These are phyloP conservation scores for Microcebus lehilahytsara DNA, from an alignment of 2,113 vertebrate species.

Conservation along the genomic window DNA sequence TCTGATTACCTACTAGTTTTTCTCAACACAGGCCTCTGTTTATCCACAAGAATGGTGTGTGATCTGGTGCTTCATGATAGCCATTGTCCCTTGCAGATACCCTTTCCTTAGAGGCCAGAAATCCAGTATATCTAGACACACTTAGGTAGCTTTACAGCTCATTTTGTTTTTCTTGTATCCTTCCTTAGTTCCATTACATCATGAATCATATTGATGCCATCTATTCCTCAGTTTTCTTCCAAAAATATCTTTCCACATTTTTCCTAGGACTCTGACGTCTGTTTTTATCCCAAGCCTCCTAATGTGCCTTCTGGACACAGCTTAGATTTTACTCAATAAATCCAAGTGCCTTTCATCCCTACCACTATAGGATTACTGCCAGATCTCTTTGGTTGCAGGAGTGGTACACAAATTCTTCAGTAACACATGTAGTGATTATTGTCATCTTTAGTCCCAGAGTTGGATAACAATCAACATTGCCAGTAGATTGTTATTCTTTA, in stretches of 20 bases:
- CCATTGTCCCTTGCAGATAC: background rate
- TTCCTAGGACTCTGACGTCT: background rate
- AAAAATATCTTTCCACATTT: conserved; percentile 42
- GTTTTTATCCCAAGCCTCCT: conserved; percentile 4
- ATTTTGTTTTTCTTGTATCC: conserved; percentile 7
- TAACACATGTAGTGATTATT: background rate
- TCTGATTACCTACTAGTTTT: background rate
- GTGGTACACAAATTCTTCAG: background rate
- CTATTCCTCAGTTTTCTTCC: conserved; percentile 27
- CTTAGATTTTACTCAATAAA: conserved; percentile 51
- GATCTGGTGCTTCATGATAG: background rate
- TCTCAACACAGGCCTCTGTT: background rate
- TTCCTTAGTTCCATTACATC: conserved; percentile 6
- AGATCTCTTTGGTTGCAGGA: background rate
- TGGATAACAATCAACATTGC: background rate
- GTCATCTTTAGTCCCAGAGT: background rate
- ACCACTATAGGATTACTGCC: background rate
- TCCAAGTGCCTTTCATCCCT: conserved; percentile 30
- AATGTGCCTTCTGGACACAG: background rate
- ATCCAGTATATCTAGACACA: background rate
- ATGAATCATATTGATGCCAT: conserved; percentile 28
- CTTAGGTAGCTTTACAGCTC: background rate
- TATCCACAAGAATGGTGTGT: background rate
- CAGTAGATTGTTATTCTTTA: conserved; percentile 2
- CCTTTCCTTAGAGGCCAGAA: background rate